Evolutionary conservation across 1,140 invertebrate species (phyloP).

Genomic region (Heliconius himera): DNA sequence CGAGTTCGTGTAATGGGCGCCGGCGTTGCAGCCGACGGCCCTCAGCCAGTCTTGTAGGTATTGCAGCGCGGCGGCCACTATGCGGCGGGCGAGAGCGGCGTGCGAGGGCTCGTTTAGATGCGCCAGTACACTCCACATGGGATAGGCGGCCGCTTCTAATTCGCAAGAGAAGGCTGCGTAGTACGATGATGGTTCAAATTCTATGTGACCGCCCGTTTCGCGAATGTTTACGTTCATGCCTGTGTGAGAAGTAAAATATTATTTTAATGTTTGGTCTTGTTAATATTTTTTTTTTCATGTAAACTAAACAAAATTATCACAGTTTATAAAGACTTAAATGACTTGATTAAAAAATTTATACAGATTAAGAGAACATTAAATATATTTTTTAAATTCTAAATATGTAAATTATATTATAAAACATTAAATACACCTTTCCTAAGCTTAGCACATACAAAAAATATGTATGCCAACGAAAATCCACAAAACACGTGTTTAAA

Average conservation of each 20-base stretch:
- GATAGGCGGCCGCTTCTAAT: slow-evolving; percentile 96
- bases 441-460: no score
- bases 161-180: slow-evolving; percentile 98
- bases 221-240: slow-evolving; percentile 98
- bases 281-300: no score
- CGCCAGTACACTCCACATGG: slow-evolving; percentile 97
- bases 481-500: no score
- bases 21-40: slow-evolving; percentile 82
- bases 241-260: slow-evolving; percentile 51
- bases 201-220: slow-evolving; percentile 94
- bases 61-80: slow-evolving; percentile 88
- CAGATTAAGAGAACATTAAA: no score
- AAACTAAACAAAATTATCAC: no score
- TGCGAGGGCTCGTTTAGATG: slow-evolving; percentile 90
- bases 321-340: no score
- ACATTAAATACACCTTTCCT: no score
- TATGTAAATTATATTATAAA: no score
- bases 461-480: no score
- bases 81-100: slow-evolving; percentile 87
- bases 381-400: no score
- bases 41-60: slow-evolving; percentile 94
- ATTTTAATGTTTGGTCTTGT: no score
- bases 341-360: no score
- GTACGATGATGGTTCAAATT: slow-evolving; percentile 98
- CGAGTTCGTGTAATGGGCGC: background rate